Base-by-base conservation (phyloP, 2,888 invertebrate genomes). In the Pharmacophagus antenor region DNA sequence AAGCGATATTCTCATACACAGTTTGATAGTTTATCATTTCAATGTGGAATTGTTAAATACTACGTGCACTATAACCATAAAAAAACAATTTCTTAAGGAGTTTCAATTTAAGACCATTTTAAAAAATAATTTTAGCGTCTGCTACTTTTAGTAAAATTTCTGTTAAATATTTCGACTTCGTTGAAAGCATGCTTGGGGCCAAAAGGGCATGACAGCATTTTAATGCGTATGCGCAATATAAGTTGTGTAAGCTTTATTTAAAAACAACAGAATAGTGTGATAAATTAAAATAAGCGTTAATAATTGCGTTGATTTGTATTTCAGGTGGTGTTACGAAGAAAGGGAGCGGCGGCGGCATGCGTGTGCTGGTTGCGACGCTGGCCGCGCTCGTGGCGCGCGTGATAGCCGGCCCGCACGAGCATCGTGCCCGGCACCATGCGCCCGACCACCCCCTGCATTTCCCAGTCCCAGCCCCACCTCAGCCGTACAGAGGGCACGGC, bases 401-500 rank as follows among this genome's bases (percentile, higher is more conserved):
- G 76, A 79, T 83, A 67, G 90, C 88, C 73, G 78, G 84, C 68
- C 87, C 89, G 68, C 88, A 88, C 72, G 91, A 91, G 79, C 88
- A 90, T 76, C 88, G 90, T 73, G 90, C 90, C 71, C 79, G 91
- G 70, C 91, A 91, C 74, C 88, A 87, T 70, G 87, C 88, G 68
- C 88, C 88, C 61, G 88, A 88, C 65, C 87, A 86, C 67, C 74
- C 84, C 59, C 73, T 72, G 54, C 84, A 82, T 74, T 85, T 82
- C 75, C 84, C 82, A 71, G 81, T 78, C 69, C 82, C 82, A 54
- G 80, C 77, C 57, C 85, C 82, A 50, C 81, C 84, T n/a, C 83
- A 88, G 70, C 89, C 90, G 64, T 92, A 92, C 72, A 85, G 82
- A 67, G 92, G 92, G 63, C 92, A 92, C 70, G 92, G 92, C 69